Percentiles rank a stretch among this genome's conserved stretches.
These are phyloP conservation scores for Smutsia temminckii DNA, from an alignment of 2,797 vertebrate species.

Conservation along the genomic window DNA sequence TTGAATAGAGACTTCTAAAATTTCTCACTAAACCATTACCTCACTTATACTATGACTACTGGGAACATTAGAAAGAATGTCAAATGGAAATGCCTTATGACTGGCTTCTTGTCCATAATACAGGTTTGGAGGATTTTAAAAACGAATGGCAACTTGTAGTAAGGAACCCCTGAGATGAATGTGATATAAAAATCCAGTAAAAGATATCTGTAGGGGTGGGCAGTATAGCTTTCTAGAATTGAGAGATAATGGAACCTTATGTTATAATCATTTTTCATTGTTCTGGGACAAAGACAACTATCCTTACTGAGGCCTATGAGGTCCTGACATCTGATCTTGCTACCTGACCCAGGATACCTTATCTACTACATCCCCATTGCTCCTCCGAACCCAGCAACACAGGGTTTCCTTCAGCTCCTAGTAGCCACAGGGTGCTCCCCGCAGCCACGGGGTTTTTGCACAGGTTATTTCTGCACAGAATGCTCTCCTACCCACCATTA, in stretches of 20 bases:
- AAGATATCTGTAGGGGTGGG: neutral
- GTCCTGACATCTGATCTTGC: neutral
- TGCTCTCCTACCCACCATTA: neutral
- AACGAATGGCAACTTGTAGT: neutral
- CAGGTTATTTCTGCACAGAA: neutral
- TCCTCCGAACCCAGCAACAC: neutral
- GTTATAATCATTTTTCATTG: neutral
- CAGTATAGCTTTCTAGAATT: neutral
- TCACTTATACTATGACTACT: neutral
- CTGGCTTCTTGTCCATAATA: neutral
- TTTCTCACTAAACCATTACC: neutral
- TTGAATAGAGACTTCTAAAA: conserved; percentile 1
- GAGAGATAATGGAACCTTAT: neutral
- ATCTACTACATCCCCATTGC: neutral
- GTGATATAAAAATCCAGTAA: neutral
- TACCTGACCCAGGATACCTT: neutral
- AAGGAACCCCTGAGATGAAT: neutral
- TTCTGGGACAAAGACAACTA: conserved; percentile 20
- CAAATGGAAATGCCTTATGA: neutral
- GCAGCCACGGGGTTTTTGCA: neutral
- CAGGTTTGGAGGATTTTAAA: neutral
- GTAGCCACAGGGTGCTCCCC: neutral
- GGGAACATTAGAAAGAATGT: conserved; percentile 21
- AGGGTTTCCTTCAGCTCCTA: neutral
- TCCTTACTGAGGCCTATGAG: neutral